A percentile compares a stretch with the other conserved stretches of the same genome.
phyloP scores from a whole-genome alignment of 2,888 invertebrate genomes.

The Stenolophus ochropezus region DNA sequence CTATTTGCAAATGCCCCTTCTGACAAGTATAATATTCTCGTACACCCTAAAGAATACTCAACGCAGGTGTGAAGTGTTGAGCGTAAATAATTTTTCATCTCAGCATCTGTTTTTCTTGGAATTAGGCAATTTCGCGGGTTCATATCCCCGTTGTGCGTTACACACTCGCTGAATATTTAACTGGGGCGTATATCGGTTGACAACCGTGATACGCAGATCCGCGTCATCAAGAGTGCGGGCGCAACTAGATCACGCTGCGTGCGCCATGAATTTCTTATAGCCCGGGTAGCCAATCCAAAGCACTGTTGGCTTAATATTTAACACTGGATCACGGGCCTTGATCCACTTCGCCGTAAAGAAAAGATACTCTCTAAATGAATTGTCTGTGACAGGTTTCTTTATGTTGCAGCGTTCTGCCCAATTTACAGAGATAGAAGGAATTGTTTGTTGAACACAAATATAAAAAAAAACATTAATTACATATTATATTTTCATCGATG shows the following conservation, averaged over 20 bases:
- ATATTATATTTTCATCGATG: too few species aligned
- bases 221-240: background rate
- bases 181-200: background rate
- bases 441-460: too few species aligned
- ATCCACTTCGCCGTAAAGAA: background rate
- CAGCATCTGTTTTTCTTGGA: background rate
- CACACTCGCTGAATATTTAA: background rate
- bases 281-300: constrained; percentile 14
- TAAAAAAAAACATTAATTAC: too few species aligned
- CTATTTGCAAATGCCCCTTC: too few species aligned
- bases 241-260: constrained; percentile 19
- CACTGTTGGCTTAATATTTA: constrained; percentile 22
- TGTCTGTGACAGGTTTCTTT: background rate
- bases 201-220: constrained; percentile 9
- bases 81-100: background rate
- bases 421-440: too few species aligned
- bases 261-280: constrained; percentile 30
- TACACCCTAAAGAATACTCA: too few species aligned
- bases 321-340: background rate
- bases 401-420: background rate
- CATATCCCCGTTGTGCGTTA: background rate
- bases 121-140: background rate
- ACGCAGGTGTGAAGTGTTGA: too few species aligned
- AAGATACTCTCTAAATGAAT: background rate
- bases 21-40: too few species aligned